Base-by-base conservation (phyloP, 2,113 vertebrate genomes). In the Orycteropus afer region DNA sequence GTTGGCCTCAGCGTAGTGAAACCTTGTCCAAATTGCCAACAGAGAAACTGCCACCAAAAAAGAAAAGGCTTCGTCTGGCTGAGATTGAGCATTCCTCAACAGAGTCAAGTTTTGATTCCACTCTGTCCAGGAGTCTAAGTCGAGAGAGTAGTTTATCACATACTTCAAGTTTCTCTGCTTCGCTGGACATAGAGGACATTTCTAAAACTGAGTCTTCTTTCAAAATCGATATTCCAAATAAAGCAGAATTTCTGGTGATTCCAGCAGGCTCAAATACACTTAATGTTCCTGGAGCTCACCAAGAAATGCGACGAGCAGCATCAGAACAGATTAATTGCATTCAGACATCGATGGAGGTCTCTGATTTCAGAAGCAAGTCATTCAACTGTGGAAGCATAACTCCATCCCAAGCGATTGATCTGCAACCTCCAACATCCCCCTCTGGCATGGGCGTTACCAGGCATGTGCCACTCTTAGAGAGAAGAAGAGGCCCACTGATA, bases 11-110 rank as follows among this genome's bases (percentile, higher is more conserved):
- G 91, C 99, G 99, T 76, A 99, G 99, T 8, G 99, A 99, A 97
- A 99, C 99, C 0, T 97, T 99, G 93, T 99, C 99, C 3, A 99
- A 99, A 97, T 80, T 99, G 89, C 99, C 99, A 0, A 99, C 99
- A 1, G 99, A 99, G 98, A 99, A 99, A 90, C 99, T 99, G 78
- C 99, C 99, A 1, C 99, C 99, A 0, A 99, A 99, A 98, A 99
- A 99, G 98, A 99, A 99, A 79, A 98, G 99, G 81, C 99, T 99
- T 74, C 99, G 99, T 37, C 98, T 99, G 73, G 99, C 99, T 29
- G 99, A 99, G 96, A 99, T 99, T 92, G 99, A 99, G 27, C 99
- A 99, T 32, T 99, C 99, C 0, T 99, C 99, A 0, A 99, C 98
- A 0, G 99, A 99, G 67, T 99, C 99, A 0, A 99, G 99, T 15